Percentiles rank a stretch among this genome's conserved stretches.
Evolutionary conservation across 2,797 vertebrate genomes (phyloP).

Genomic region (Epinephelus coioides): DNA sequence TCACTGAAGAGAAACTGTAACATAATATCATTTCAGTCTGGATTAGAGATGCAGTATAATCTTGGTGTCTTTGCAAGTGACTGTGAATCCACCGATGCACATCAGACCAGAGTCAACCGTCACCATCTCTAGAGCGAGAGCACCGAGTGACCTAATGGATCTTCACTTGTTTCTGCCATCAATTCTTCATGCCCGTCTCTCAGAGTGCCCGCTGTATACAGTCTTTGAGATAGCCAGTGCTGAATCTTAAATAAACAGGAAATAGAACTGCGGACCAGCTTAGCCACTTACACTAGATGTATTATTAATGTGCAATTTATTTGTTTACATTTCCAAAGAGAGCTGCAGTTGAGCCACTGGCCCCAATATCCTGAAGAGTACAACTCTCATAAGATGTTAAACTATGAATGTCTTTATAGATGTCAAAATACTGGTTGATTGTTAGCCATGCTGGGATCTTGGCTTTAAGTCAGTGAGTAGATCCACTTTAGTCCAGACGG

Average conservation of each 20-base stretch:
- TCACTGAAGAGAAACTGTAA: background rate
- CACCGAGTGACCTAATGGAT: conserved; percentile 38
- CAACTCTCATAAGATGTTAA: background rate
- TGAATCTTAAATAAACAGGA: conserved; percentile 7
- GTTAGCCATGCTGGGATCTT: no score
- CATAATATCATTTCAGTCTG: background rate
- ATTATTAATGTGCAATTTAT: conserved; percentile 41
- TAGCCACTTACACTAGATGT: conserved; percentile 14
- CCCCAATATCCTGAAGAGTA: background rate
- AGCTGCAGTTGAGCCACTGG: conserved; percentile 12
- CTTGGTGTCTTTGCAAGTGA: background rate
- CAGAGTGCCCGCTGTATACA: conserved; percentile 10
- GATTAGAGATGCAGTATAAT: background rate
- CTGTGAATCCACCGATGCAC: conserved; percentile 14
- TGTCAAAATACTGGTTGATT: background rate
- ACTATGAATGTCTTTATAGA: background rate
- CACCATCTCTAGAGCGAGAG: background rate
- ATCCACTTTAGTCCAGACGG: background rate
- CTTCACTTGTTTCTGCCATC: conserved; percentile 33
- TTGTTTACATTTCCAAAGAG: conserved; percentile 35
- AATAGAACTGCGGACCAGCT: conserved; percentile 13
- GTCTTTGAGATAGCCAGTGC: background rate
- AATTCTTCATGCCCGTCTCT: conserved; percentile 26
- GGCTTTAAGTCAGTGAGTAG: no score
- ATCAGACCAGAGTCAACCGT: background rate